Conservation (phyloP, 1,140 invertebrate genomes). For the Aphelinus certus region DNA sequence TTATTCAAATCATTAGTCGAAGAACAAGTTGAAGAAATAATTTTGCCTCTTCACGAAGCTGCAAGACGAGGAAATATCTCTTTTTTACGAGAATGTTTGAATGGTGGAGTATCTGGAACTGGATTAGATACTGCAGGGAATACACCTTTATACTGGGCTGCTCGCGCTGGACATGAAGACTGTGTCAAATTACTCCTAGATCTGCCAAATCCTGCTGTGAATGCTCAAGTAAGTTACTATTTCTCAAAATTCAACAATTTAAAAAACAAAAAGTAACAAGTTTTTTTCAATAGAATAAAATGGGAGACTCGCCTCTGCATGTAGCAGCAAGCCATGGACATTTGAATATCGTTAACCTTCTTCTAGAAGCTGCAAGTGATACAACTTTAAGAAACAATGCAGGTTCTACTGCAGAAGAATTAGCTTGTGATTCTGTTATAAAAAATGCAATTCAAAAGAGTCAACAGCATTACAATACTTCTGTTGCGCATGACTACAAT, state of each 20-base stretch:
- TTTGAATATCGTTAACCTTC: constrained; percentile 69
- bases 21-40: constrained; percentile 71
- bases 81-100: constrained; percentile 73
- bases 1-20: constrained; percentile 64
- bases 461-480: constrained; percentile 32
- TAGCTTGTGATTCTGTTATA: constrained; percentile 65
- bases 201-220: constrained; percentile 60
- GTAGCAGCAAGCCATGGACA: constrained; percentile 71
- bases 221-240: constrained; percentile 61
- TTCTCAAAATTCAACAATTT: constrained; percentile 13
- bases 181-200: constrained; percentile 66
- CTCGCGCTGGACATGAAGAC: constrained; percentile 69
- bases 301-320: constrained; percentile 73
- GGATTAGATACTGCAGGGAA: constrained; percentile 76
- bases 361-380: constrained; percentile 71
- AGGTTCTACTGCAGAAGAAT: constrained; percentile 65
- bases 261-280: constrained; percentile 25
- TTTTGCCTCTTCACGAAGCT: constrained; percentile 77
- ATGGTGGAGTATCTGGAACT: constrained; percentile 75
- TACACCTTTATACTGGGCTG: constrained; percentile 77
- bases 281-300: constrained; percentile 63
- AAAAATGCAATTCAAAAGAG: constrained; percentile 60
- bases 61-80: constrained; percentile 75
- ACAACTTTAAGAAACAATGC: constrained; percentile 69
- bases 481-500: constrained; percentile 47